Evolutionary conservation across 2,797 vertebrate genomes (phyloP).

Genomic region (Enteromius thamalakanensis): DNA sequence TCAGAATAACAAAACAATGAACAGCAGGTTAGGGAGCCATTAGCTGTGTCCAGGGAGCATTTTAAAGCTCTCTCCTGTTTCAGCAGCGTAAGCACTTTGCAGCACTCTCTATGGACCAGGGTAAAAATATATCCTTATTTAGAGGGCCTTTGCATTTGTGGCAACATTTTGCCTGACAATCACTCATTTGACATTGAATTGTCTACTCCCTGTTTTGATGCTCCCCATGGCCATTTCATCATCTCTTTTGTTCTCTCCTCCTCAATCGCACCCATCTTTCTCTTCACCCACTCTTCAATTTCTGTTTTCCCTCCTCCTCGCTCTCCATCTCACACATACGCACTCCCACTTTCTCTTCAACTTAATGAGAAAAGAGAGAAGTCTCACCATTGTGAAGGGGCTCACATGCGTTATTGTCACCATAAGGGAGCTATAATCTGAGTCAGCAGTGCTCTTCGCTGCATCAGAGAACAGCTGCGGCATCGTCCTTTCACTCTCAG

Average conservation of each 20-base stretch:
- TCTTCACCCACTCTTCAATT: conserved; percentile 29
- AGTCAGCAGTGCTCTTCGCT: conserved; percentile 51
- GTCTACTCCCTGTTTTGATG: background rate
- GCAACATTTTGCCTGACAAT: conserved; percentile 49
- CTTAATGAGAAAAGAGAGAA: conserved; percentile 42
- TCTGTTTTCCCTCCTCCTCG: conserved; percentile 12
- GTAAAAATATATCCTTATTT: conserved; percentile 54
- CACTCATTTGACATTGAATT: conserved; percentile 48
- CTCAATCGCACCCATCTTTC: background rate
- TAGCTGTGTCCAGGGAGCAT: conserved; percentile 59
- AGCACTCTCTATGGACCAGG: conserved; percentile 36
- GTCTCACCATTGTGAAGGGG: conserved; percentile 27
- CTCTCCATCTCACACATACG: conserved; percentile 13
- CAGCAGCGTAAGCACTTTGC: conserved; percentile 58
- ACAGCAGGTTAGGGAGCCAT: conserved; percentile 62
- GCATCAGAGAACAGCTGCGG: conserved; percentile 47
- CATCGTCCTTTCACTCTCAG: conserved; percentile 21
- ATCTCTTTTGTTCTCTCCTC: conserved; percentile 3
- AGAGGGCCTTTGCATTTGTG: conserved; percentile 42
- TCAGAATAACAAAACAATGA: conserved; percentile 56
- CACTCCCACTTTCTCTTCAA: conserved; percentile 28
- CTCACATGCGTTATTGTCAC: conserved; percentile 42
- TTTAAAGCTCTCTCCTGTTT: conserved; percentile 56
- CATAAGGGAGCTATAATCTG: conserved; percentile 44
- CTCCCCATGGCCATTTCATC: background rate